Evolutionary conservation across 2,888 invertebrate genomes (phyloP), one percentile per base, ranked within the genome.

Genomic region (Phytoseiulus persimilis): DNA sequence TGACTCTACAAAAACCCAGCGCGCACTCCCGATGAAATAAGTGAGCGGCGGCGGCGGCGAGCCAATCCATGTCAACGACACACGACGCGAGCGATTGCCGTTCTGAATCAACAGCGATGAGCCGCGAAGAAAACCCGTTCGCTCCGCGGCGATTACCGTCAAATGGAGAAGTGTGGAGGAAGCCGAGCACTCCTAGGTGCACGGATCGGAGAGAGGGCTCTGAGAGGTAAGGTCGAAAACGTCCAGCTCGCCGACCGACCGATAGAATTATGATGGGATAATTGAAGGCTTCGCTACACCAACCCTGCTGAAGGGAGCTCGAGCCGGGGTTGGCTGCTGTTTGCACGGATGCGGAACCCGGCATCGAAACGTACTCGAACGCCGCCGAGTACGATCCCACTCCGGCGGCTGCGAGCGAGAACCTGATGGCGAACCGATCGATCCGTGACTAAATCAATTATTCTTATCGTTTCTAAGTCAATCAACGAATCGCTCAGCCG

Each of bases 241-340:
- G 65, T 65, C 18, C 65, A 14, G 9, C 18, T 28, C 65, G 65
- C 23, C 14, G 65, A 65, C 23, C 65, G 65, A 65, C 65, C 28
- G 65, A 65, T 65, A 65, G 65, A 14, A 23, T 65, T 18, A 33
- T 84, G 87, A 87, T 87, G 33, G 87, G 87, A 87, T 87, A 87
- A 87, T 87, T 87, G 45, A 39, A 33, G 87, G n/a, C 87, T 87
- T 87, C 45, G 9, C 83, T 83, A 31, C 18, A 31, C 83, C 83
- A 83, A 28, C 23, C 9, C 65, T 18, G 18, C 23, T 23, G 18
- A 28, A 65, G 65, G 18, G 65, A 11, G 65, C 65, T 28, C 65
- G 65, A 65, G 11, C 23, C 65, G 14, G 65, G 65, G 9, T 39
- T 9, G 39, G 9, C 39, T 39, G 39, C 9, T 39, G 9, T 39